Percentiles rank a stretch among this genome's conserved stretches.
Conservation (phyloP, 2,888 invertebrate species). For the Elegia similella region DNA sequence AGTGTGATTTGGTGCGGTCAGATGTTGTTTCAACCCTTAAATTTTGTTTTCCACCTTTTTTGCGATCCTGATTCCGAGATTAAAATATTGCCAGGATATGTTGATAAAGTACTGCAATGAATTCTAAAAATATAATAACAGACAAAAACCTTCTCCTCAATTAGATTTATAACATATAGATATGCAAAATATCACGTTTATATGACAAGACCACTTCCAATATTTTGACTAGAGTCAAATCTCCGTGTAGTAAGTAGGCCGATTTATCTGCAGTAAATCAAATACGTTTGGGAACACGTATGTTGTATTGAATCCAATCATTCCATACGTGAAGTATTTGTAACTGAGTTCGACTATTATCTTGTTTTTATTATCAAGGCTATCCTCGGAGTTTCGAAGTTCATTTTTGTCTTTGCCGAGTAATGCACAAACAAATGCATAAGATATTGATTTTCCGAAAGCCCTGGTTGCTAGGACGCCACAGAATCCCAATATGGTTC, state of each 20-base stretch:
- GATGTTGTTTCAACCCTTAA: no score
- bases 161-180: neutral
- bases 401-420: conserved; percentile 85
- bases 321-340: conserved; percentile 90
- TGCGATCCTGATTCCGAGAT: no score
- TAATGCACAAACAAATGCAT: conserved; percentile 86
- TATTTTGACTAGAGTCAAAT: conserved; percentile 75
- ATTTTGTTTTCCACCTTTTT: no score
- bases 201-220: neutral
- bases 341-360: conserved; percentile 90
- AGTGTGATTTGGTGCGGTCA: no score
- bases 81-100: no score
- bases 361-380: conserved; percentile 86
- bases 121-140: no score
- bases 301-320: conserved; percentile 90
- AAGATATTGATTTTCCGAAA: conserved; percentile 85
- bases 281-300: conserved; percentile 91
- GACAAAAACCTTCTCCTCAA: no score
- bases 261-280: conserved; percentile 87
- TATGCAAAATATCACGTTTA: neutral
- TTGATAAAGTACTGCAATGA: no score
- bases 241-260: conserved; percentile 93
- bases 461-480: conserved; percentile 86
- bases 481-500: conserved; percentile 89
- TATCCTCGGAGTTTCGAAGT: conserved; percentile 84